Conservation (phyloP, 1,140 invertebrate genomes). For the Drosophila bifasciata region DNA sequence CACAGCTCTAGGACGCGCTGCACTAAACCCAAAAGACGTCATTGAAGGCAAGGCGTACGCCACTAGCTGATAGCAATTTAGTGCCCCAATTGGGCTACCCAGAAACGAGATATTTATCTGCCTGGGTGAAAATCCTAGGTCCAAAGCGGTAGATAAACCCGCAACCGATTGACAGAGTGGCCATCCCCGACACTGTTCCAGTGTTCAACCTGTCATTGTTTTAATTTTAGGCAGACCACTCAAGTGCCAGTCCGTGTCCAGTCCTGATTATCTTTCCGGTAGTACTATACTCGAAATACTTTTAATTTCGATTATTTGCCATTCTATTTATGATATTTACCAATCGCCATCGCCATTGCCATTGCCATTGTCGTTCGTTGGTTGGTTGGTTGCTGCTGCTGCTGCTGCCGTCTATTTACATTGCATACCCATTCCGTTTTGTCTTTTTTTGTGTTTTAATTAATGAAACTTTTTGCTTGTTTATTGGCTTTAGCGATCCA, state of each 20-base stretch:
- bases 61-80: conserved; percentile 53
- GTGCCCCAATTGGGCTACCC: conserved; percentile 44
- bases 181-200: conserved; percentile 40
- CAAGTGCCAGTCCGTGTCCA: conserved; percentile 7
- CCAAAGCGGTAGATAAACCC: conserved; percentile 22
- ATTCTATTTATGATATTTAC: conserved; percentile 64
- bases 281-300: conserved; percentile 50
- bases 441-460: conserved; percentile 47
- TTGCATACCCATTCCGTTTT: conserved; percentile 29
- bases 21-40: conserved; percentile 59
- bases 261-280: conserved; percentile 53
- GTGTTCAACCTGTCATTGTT: conserved; percentile 48
- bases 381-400: not conserved
- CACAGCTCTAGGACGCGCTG: conserved; percentile 24
- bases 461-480: conserved; percentile 61
- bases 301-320: conserved; percentile 44
- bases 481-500: conserved; percentile 53
- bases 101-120: conserved; percentile 9
- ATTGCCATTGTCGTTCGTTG: conserved; percentile 3
- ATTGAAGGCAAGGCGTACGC: conserved; percentile 53
- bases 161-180: conserved; percentile 15
- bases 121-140: conserved; percentile 11
- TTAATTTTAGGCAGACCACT: conserved; percentile 62
- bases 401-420: conserved; percentile 30
- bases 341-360: conserved; percentile 11